These are phyloP conservation scores for Pristionchus exspectatus DNA, from an alignment of 2,888 invertebrate species.

Conservation along the genomic window DNA sequence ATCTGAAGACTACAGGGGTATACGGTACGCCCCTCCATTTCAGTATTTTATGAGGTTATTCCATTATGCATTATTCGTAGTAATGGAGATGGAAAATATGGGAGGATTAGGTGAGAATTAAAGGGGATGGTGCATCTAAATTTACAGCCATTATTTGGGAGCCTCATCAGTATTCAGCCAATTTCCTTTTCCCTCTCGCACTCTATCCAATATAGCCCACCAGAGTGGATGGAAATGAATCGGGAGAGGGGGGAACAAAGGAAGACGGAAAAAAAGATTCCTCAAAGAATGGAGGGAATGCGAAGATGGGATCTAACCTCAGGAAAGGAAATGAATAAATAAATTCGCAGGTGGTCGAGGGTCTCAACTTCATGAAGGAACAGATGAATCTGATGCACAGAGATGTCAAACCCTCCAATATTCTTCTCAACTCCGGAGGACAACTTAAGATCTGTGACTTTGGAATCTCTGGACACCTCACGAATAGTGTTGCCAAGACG, in stretches of 20 bases:
- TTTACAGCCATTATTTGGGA: conserved; percentile 28
- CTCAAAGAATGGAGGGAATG: background rate
- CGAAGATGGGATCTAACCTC: background rate
- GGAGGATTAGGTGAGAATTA: background rate
- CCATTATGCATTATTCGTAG: conserved; percentile 42
- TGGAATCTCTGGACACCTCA: conserved; percentile 97
- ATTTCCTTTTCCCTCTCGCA: conserved; percentile 9
- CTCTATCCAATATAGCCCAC: conserved; percentile 33
- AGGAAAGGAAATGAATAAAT: background rate
- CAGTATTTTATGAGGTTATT: background rate
- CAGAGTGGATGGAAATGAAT: conserved; percentile 43
- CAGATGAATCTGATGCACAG: conserved; percentile 93
- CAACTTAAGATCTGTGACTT: conserved; percentile 99
- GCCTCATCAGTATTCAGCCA: conserved; percentile 41
- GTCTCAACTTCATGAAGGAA: conserved; percentile 93
- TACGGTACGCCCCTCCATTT: background rate
- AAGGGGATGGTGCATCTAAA: background rate
- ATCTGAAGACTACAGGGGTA: background rate
- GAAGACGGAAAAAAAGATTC: background rate
- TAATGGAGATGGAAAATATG: background rate
- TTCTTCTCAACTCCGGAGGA: conserved; percentile 90
- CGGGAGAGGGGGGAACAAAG: conserved; percentile 17
- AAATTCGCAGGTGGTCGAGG: conserved; percentile 87
- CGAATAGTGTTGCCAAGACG: conserved; percentile 96
- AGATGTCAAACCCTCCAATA: conserved; percentile 98